Conservation (phyloP, 1,140 invertebrate genomes). For the Rhagoletis pomonella region DNA sequence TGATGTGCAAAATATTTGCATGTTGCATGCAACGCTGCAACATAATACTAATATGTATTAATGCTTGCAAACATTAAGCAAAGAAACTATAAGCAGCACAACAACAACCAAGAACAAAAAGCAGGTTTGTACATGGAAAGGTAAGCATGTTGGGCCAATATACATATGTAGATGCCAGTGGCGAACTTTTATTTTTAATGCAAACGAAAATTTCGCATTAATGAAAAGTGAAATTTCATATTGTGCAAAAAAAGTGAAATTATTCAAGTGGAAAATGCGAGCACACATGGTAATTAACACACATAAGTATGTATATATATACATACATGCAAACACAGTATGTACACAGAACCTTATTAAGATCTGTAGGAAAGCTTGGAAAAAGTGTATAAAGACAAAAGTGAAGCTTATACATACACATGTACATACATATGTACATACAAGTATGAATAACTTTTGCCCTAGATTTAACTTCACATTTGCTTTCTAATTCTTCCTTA, state of each 20-base stretch:
- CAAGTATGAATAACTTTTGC: not conserved
- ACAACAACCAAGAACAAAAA: too few species aligned
- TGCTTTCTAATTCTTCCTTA: too few species aligned
- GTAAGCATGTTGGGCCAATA: too few species aligned
- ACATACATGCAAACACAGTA: too few species aligned
- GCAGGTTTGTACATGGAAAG: too few species aligned
- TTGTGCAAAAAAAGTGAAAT: constrained; percentile 13
- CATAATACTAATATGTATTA: constrained; percentile 20
- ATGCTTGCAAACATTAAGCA: not conserved
- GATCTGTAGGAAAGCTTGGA: too few species aligned
- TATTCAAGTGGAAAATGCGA: not conserved
- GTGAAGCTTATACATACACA: not conserved
- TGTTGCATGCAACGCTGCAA: constrained; percentile 26
- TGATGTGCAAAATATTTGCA: constrained; percentile 40
- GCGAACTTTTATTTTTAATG: constrained; percentile 15
- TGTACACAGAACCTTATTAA: not conserved
- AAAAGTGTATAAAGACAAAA: too few species aligned
- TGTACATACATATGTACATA: not conserved
- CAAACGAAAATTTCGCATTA: constrained; percentile 9
- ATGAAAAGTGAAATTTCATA: constrained; percentile 39
- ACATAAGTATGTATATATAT: too few species aligned
- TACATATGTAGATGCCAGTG: not conserved
- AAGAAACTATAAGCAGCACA: too few species aligned
- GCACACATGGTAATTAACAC: constrained; percentile 3
- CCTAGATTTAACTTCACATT: too few species aligned